Base-by-base conservation (phyloP, 2,113 vertebrate genomes). In the Eulemur rufifrons region DNA sequence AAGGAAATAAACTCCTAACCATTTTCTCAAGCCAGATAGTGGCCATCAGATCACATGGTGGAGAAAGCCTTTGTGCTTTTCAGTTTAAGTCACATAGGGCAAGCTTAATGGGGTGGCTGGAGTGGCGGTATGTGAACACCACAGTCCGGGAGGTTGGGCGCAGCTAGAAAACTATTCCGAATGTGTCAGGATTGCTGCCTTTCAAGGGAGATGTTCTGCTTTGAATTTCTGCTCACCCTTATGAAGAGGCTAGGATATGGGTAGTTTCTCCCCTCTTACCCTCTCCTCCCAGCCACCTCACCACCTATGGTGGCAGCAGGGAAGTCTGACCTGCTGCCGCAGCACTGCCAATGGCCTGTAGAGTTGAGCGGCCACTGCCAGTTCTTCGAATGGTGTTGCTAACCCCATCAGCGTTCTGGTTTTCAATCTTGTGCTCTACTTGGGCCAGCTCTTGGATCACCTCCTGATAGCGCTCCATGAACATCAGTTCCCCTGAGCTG, bases 371-470 rank as follows among this genome's bases (percentile, higher is more conserved):
- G 84, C 99, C 99, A 56, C 99, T 99, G 97, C 99, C 99, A 32
- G 99, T 98, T 85, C 95, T 99, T 95, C 99, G 98, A 94, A 98
- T 89, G 83, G 97, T 94, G 80, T 94, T 98, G 18, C 92, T 15
- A 5, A 97, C 15, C 3, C 97, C 96, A 0, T 99, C 98, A 0
- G 98, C 98, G 73, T 98, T 98, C 95, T 99, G 99, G 96, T 98
- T 99, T 97, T 99, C 99, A 90, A 99, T 99, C 95, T 99, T 99
- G 96, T 99, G 99, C 97, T 99, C 99, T 95, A 99, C 99, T 73
- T 88, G 98, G 8, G 98, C 98, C 95, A 99, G 98, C 97, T 99
- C 99, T 93, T 63, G 96, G 95, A 99, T 98, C 0, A 99, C 99
- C 29, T 99, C 99, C 86, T 99, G 99, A 97, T 99, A 99, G 81